Evolutionary conservation across 2,888 invertebrate genomes (phyloP).

Genomic region (Hirtodrosophila histrioides): DNA sequence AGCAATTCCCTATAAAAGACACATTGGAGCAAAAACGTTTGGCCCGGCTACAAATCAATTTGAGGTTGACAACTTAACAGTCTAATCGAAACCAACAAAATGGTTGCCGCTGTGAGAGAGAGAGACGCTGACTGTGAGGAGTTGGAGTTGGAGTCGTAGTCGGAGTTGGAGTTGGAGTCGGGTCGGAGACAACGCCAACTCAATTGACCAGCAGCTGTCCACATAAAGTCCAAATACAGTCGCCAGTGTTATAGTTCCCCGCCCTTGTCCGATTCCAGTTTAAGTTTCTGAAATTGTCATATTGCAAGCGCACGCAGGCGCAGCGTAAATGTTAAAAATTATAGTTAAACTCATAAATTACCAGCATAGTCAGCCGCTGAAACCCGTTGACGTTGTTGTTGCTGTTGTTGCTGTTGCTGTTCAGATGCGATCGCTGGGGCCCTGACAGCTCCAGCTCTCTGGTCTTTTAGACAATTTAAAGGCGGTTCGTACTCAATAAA

Average conservation of each 20-base stretch:
- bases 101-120: conserved; percentile 66
- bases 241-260: conserved; percentile 25
- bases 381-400: conserved; percentile 51
- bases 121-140: conserved; percentile 6
- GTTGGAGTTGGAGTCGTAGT: conserved; percentile 5
- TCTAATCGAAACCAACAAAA: conserved; percentile 80
- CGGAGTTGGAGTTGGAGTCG: conserved; percentile 5
- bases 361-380: conserved; percentile 67
- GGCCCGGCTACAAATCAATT: conserved; percentile 79
- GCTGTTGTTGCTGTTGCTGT: conserved; percentile 9
- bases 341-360: conserved; percentile 82
- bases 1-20: conserved; percentile 31
- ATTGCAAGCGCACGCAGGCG: conserved; percentile 81
- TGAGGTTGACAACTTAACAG: conserved; percentile 81
- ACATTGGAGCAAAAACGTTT: conserved; percentile 31
- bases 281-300: conserved; percentile 66
- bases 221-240: conserved; percentile 72
- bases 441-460: conserved; percentile 70
- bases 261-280: conserved; percentile 8
- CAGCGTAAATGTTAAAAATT: conserved; percentile 82
- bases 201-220: conserved; percentile 78
- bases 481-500: conserved; percentile 81
- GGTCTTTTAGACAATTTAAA: conserved; percentile 81
- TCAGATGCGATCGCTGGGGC: conserved; percentile 41
- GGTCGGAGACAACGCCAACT: conserved; percentile 58